These are phyloP conservation scores for Pan paniscus DNA, from an alignment of 2,113 vertebrate species.

Conservation along the genomic window DNA sequence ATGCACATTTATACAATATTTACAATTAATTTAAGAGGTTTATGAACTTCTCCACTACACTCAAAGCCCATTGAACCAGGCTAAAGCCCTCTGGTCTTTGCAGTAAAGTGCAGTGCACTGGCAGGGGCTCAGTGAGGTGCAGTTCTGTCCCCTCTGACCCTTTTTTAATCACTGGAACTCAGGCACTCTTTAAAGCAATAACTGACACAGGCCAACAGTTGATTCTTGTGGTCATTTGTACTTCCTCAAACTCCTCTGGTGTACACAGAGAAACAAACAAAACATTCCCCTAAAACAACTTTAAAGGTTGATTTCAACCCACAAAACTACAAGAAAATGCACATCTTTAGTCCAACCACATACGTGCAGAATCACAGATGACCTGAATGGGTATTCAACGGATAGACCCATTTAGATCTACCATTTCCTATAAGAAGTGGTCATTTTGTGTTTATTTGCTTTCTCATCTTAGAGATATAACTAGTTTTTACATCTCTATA, in stretches of 20 bases:
- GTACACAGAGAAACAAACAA: constrained; percentile 54
- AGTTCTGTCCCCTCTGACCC: not conserved
- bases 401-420: not conserved
- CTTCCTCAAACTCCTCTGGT: constrained; percentile 60
- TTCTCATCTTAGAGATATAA: constrained; percentile 30
- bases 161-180: constrained; percentile 11
- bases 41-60: not conserved
- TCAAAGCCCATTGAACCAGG: not conserved
- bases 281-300: constrained; percentile 50
- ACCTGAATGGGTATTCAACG: not conserved
- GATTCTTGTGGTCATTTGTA: constrained; percentile 62
- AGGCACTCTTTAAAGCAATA: constrained; percentile 1
- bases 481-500: constrained; percentile 1
- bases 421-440: not conserved
- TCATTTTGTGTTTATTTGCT: constrained; percentile 28
- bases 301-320: constrained; percentile 57
- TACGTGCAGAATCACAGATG: not conserved
- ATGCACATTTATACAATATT: not conserved
- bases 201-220: constrained; percentile 37
- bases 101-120: not conserved
- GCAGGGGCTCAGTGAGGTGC: not conserved
- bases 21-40: not conserved
- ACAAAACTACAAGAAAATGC: constrained; percentile 44
- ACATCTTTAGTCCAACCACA: not conserved
- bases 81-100: not conserved